Evolutionary conservation across 2,888 invertebrate species (phyloP), one percentile per base, ranked within the genome.

Genomic region (Drosophila lutescens): DNA sequence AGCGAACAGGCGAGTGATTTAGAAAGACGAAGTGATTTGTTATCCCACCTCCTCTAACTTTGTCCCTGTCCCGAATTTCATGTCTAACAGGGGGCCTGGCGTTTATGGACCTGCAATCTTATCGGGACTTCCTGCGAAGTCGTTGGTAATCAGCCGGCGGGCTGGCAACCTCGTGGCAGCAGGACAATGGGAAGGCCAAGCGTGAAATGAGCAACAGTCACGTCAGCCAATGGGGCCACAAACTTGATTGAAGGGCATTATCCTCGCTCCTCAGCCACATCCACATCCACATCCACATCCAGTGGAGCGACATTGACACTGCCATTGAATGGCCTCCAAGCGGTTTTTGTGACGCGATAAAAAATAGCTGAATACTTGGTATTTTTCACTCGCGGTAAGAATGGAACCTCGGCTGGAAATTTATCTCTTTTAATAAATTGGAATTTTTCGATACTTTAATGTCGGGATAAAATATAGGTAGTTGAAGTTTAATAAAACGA

Each of bases 151-250:
- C 46, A 66, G 66, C 56, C 49, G 46, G 66, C 40, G 26, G 53
- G 46, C 54, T 65, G 65, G 32, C 46, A 40, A 17, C 17, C 46
- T 54, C 54, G 40, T 47, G 36, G 49, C 34, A 36, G 49, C 47
- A 53, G 69, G 58, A 68, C 74, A 73, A 54, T 73, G 67, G 62
- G 47, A 74, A 53, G 60, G 53, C 68, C 62, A 67, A 73, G 62
- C 74, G 62, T 73, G 74, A 74, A 74, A 74, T 73, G 63, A 74
- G 59, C 62, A 74, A 55, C 67, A 74, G 73, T 57, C 73, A 72
- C 72, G 67, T 68, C 67, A 68, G 17, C 67, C 56, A 23, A 32
- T 47, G 47, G 41, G 34, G 53, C 63, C 50, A 40, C 67, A 44
- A 56, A 44, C 66, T 66, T 67, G 66, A 65, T 55, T 65, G 66